Conservation (phyloP, 2,888 invertebrate species). For the Lasioglossum marginatum region DNA sequence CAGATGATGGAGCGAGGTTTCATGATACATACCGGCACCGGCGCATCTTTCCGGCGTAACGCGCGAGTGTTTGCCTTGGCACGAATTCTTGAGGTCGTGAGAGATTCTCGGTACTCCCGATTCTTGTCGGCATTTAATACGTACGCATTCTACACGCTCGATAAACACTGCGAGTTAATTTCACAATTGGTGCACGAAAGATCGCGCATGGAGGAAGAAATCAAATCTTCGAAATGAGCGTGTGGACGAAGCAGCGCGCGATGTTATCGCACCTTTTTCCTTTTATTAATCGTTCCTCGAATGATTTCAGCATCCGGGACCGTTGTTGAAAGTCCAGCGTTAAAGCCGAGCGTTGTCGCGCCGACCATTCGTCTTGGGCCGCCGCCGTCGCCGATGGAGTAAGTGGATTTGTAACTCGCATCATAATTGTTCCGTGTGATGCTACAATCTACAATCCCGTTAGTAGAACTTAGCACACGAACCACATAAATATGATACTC, state of each 20-base stretch:
- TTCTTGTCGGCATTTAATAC: neutral
- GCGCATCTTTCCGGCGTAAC: slow-evolving; percentile 23
- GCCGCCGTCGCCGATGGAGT: slow-evolving; percentile 31
- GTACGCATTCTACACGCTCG: neutral
- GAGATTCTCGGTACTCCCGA: neutral
- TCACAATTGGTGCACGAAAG: neutral
- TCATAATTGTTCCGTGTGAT: neutral
- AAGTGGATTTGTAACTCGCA: slow-evolving; percentile 3
- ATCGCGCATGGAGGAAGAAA: neutral
- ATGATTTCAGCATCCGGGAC: slow-evolving; percentile 15
- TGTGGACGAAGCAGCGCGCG: too few species aligned
- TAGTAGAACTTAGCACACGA: neutral
- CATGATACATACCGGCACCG: slow-evolving; percentile 11
- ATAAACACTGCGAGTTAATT: neutral
- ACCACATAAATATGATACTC: neutral
- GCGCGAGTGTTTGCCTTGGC: slow-evolving; percentile 51
- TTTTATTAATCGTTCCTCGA: neutral
- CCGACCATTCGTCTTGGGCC: neutral
- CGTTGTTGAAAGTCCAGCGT: neutral
- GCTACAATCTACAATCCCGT: neutral
- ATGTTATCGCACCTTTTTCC: neutral
- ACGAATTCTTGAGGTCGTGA: slow-evolving; percentile 34
- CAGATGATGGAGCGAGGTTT: slow-evolving; percentile 40
- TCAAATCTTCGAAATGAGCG: neutral
- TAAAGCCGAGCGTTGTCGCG: slow-evolving; percentile 19